A percentile compares a stretch with the other conserved stretches of the same genome.
Conservation (phyloP, 1,140 invertebrate species). For the Zaprionus tsacasi region DNA sequence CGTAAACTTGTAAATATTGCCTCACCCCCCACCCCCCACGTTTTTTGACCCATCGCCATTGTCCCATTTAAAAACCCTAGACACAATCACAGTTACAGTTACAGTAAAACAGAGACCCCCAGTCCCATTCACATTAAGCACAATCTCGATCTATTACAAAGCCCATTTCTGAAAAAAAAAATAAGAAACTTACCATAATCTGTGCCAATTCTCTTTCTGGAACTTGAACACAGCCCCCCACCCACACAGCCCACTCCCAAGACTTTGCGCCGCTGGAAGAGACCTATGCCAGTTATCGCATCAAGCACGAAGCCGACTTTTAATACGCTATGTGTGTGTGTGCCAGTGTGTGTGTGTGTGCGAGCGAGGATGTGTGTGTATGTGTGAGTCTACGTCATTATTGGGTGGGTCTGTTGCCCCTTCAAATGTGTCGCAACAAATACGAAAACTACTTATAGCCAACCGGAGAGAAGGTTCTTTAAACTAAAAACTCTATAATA, state of each 20-base stretch:
- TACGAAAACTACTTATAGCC: constrained; percentile 11
- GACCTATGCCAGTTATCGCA: constrained; percentile 83
- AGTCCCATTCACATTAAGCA: background rate
- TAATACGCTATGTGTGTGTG: constrained; percentile 42
- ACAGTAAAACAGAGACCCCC: background rate
- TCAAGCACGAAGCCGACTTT: constrained; percentile 81
- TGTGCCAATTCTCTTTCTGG: constrained; percentile 71
- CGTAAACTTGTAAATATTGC: constrained; percentile 76
- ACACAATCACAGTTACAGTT: constrained; percentile 26
- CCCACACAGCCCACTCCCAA: constrained; percentile 64
- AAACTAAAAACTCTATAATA: constrained; percentile 12
- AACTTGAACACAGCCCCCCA: constrained; percentile 57
- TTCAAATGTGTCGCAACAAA: constrained; percentile 3
- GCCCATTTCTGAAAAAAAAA: constrained; percentile 34
- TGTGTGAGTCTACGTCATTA: background rate
- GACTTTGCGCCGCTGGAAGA: constrained; percentile 82
- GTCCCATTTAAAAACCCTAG: constrained; percentile 22
- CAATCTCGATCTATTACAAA: constrained; percentile 41
- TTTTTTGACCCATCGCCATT: constrained; percentile 7
- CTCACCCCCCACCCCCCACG: background rate
- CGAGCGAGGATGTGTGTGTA: background rate
- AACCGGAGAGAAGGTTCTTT: constrained; percentile 3
- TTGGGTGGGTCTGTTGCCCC: constrained; percentile 21
- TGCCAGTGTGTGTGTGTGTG: constrained; percentile 9
- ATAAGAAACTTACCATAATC: constrained; percentile 22